A percentile compares a stretch with the other conserved stretches of the same genome.
Evolutionary conservation across 1,140 invertebrate genomes (phyloP).

Genomic region (Ceratina japonica): DNA sequence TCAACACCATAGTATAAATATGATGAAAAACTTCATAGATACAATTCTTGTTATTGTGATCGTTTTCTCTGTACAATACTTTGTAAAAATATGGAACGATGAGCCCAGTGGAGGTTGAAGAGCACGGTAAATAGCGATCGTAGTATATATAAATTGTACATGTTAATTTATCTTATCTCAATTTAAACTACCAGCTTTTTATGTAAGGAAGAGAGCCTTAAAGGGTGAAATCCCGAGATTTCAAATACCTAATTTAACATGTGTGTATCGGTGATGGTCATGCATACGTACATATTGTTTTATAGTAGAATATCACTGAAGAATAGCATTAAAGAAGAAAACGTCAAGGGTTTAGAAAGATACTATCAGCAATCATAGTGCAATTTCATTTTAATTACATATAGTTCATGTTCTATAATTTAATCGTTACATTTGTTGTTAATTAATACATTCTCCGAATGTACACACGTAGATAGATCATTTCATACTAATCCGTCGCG

Average conservation of each 20-base stretch:
- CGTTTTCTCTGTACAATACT: constrained; percentile 74
- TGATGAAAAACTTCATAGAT: constrained; percentile 73
- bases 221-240: constrained; percentile 3
- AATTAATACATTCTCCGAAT: not conserved
- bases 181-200: constrained; percentile 37
- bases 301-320: constrained; percentile 5
- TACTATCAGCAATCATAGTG: constrained; percentile 37
- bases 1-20: constrained; percentile 68
- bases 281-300: constrained; percentile 3
- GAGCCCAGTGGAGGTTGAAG: constrained; percentile 50
- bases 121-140: constrained; percentile 41
- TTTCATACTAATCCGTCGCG: constrained; percentile 12
- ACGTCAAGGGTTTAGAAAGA: not conserved
- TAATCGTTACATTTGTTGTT: not conserved
- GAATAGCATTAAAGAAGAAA: constrained; percentile 9
- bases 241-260: constrained; percentile 23
- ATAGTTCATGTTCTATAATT: constrained; percentile 28
- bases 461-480: not conserved
- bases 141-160: constrained; percentile 34
- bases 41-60: constrained; percentile 73
- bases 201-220: constrained; percentile 15
- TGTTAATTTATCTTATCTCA: constrained; percentile 37
- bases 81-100: constrained; percentile 70
- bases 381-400: constrained; percentile 47
- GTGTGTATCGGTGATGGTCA: not conserved